Conservation (phyloP, 2,797 vertebrate genomes). For the Chelonia mydas region DNA sequence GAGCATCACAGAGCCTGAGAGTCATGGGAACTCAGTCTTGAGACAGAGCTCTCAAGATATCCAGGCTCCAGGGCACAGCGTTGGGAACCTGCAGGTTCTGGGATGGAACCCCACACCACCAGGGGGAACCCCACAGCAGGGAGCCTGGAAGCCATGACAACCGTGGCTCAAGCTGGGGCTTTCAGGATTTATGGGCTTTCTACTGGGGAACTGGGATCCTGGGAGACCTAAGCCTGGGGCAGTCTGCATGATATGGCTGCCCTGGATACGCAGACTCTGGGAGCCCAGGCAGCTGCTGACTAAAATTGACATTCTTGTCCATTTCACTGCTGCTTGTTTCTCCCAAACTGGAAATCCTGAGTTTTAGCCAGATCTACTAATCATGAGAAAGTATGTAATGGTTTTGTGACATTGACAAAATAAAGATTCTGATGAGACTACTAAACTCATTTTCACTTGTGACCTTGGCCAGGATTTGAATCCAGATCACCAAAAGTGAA, state of each 20-base stretch:
- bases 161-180: background rate
- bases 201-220: no score
- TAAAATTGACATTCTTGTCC: background rate
- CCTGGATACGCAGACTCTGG: no score
- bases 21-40: background rate
- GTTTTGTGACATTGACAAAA: background rate
- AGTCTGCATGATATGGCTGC: background rate
- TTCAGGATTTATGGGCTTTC: background rate
- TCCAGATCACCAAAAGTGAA: background rate
- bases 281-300: background rate
- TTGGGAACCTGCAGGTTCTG: background rate
- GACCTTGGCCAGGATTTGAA: background rate
- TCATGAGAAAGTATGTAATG: background rate
- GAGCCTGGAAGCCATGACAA: background rate
- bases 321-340: background rate
- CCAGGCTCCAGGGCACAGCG: background rate
- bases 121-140: background rate
- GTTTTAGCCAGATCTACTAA: background rate
- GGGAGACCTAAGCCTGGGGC: background rate
- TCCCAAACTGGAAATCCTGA: background rate
- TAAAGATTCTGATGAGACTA: background rate
- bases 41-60: background rate
- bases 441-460: background rate
- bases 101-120: background rate
- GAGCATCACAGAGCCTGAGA: background rate